Evolutionary conservation across 2,113 vertebrate species (phyloP), one percentile per base, ranked within the genome.

Genomic region (Odocoileus virginianus): DNA sequence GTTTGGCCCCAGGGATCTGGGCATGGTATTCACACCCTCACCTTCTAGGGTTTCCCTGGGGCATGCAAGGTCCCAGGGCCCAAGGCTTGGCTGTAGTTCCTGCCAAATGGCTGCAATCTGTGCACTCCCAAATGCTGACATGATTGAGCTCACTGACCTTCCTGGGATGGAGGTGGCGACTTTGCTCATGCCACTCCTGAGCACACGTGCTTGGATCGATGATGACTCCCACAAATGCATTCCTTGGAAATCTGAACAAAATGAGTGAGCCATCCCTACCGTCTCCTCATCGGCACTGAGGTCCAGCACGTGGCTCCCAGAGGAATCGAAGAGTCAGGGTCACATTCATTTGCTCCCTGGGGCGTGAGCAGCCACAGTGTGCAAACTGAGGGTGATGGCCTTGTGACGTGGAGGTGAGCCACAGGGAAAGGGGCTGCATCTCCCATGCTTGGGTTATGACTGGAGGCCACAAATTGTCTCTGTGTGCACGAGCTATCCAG

Each of bases 231-330:
- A 36, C 5, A 30, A 10, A 76, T 25, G 28, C 55, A 88, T 85
- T 93, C 78, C 64, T 93, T 89, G 91, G 47, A 89, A 89, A 92
- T 43, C 67, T 97, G 79, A 95, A 95, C n/a, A 93, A 86, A 93
- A 79, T 79, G 40, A 79, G 43, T 78, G 76, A 78, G 27, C 27
- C 27, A 78, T 0, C 43, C 27, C 76, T 33, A 74, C 81, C n/a
- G 2, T 97, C 87, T 83, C 54, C 78, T 95, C 60, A 82, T 81
- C 78, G 43, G 76, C 47, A 78, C 76, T 47, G 43, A 78, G 43
- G 76, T 78, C 76, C 14, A 47, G 43, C 76, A 50, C 9, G 8
- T 81, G 45, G 0, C 2, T 81, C 16, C 16, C 28, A 79, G 1
- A 16, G 76, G 7, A 21, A 33, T 50, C 16, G 0, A 19, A 52